A percentile compares a stretch with the other conserved stretches of the same genome.
phyloP scores from a whole-genome alignment of 2,888 invertebrate species.

The Parelbella ahira region DNA sequence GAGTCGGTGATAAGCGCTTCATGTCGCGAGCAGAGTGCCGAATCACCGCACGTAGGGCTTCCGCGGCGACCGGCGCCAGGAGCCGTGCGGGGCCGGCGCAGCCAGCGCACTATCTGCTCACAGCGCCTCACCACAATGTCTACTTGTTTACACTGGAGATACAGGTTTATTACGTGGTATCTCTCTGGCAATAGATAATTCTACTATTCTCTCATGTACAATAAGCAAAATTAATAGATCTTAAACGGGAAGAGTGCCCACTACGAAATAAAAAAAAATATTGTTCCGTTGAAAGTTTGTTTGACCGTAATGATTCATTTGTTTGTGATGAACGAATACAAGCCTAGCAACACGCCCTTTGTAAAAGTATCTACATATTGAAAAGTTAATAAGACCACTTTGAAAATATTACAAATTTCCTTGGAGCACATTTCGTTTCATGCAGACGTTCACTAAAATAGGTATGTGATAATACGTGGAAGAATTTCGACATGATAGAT shows the following conservation, averaged over 20 bases:
- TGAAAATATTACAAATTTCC: no score
- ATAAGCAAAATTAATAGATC: slow-evolving; percentile 12
- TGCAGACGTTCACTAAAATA: slow-evolving; percentile 14
- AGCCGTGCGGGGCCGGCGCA: slow-evolving; percentile 50
- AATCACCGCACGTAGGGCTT: slow-evolving; percentile 33
- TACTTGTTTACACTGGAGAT: slow-evolving; percentile 67
- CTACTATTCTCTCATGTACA: slow-evolving; percentile 40
- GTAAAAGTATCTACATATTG: no score
- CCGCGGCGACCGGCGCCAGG: slow-evolving; percentile 34
- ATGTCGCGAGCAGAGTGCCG: slow-evolving; percentile 32
- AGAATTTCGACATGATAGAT: slow-evolving; percentile 78
- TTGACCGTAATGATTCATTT: no score
- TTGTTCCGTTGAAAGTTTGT: no score
- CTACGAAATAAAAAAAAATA: no score
- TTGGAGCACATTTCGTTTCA: slow-evolving; percentile 7
- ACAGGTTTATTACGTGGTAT: slow-evolving; percentile 73
- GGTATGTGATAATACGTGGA: slow-evolving; percentile 57
- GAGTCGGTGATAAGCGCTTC: slow-evolving; percentile 55
- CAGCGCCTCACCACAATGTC: slow-evolving; percentile 52
- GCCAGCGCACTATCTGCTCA: slow-evolving; percentile 55
- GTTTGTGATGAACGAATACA: no score
- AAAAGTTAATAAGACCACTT: no score
- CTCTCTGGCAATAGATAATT: slow-evolving; percentile 55
- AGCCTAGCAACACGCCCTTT: no score
- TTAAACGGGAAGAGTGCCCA: no score